Conservation (phyloP, 2,888 invertebrate genomes). For the Fissipunctia ypsillon region DNA sequence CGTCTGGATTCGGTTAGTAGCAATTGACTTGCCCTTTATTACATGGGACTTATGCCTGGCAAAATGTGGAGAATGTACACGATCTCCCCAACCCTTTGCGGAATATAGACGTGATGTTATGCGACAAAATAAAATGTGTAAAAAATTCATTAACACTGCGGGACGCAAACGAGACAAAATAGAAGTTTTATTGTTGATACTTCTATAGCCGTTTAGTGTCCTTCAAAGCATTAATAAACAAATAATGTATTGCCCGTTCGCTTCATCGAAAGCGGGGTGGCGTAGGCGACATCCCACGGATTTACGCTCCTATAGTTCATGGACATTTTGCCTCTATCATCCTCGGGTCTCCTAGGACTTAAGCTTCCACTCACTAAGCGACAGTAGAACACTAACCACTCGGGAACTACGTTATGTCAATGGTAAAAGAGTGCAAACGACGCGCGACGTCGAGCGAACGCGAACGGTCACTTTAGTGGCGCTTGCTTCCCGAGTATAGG, state of each 20-base stretch:
- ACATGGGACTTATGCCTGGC: not conserved
- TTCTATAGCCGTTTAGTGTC: no score
- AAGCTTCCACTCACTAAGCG: not conserved
- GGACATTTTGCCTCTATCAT: not conserved
- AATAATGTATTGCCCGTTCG: not conserved
- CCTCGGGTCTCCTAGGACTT: not conserved
- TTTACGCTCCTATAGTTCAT: not conserved
- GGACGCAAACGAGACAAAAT: no score
- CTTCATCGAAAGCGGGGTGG: not conserved
- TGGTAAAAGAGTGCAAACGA: constrained; percentile 1
- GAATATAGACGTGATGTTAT: not conserved
- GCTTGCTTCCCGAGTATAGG: constrained; percentile 15
- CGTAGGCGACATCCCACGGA: constrained; percentile 7
- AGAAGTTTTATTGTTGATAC: no score
- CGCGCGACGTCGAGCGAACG: not conserved
- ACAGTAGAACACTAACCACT: not conserved
- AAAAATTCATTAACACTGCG: not conserved
- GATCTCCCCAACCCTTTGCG: not conserved
- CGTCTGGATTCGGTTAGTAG: no score
- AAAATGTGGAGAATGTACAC: no score
- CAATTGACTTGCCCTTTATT: not conserved
- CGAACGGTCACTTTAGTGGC: not conserved
- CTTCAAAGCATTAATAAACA: no score
- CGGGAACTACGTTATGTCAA: not conserved
- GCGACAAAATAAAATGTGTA: not conserved